Percentiles rank a stretch among this genome's conserved stretches.
Conservation (phyloP, 2,113 vertebrate genomes). For the Nothoprocta pentlandii region DNA sequence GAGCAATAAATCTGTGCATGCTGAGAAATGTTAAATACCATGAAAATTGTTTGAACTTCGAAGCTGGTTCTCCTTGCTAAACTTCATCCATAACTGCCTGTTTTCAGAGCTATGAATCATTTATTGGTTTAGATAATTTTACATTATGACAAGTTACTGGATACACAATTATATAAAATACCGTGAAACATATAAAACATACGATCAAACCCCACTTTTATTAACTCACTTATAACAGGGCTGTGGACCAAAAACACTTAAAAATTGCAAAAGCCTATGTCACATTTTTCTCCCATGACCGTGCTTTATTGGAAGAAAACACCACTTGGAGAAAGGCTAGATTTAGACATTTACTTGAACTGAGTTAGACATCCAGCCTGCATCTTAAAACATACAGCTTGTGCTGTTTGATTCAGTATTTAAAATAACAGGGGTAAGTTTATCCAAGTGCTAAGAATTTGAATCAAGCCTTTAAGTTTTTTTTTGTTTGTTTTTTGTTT, state of each 20-base stretch:
- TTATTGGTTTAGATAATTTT: slow-evolving; percentile 37
- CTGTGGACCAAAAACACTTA: background rate
- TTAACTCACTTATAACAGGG: background rate
- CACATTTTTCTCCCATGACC: background rate
- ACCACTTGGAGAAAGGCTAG: background rate
- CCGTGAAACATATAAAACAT: background rate
- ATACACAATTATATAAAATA: background rate
- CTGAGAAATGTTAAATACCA: slow-evolving; percentile 18
- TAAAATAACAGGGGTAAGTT: background rate
- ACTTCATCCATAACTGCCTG: background rate
- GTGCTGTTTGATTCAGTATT: background rate
- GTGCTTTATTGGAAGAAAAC: background rate
- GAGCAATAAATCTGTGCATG: background rate
- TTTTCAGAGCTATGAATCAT: slow-evolving; percentile 41
- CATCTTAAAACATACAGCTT: background rate
- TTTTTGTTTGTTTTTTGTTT: background rate
- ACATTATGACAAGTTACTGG: slow-evolving; percentile 35
- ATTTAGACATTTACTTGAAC: background rate
- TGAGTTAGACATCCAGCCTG: background rate
- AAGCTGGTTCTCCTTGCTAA: slow-evolving; percentile 9
- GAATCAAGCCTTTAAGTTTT: background rate
- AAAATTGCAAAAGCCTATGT: background rate
- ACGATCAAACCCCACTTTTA: background rate
- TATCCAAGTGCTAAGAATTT: background rate
- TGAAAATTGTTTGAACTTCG: background rate